A percentile compares a stretch with the other conserved stretches of the same genome.
phyloP scores from a whole-genome alignment of 1,140 invertebrate species.

The Luehdorfia chinensis region DNA sequence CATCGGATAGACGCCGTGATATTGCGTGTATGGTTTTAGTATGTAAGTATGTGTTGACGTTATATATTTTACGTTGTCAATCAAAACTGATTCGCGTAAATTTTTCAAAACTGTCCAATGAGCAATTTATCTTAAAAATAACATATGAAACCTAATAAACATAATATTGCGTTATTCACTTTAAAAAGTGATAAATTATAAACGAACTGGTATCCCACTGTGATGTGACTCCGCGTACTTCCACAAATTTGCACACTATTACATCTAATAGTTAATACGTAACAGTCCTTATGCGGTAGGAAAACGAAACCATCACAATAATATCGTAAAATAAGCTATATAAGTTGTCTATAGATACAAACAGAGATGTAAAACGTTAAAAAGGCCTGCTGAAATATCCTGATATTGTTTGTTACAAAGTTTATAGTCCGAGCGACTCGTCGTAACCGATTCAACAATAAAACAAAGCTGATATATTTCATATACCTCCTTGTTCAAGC shows the following conservation, averaged over 20 bases:
- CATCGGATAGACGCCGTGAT: not conserved
- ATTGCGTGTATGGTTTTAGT: too few relatives aligned
- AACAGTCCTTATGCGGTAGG: slow-evolving; percentile 73
- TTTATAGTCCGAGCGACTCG: slow-evolving; percentile 68
- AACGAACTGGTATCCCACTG: slow-evolving; percentile 41
- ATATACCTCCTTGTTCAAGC: slow-evolving; percentile 52
- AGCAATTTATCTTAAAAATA: slow-evolving; percentile 46
- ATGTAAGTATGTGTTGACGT: too few relatives aligned
- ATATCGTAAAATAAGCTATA: slow-evolving; percentile 75
- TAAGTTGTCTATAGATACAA: slow-evolving; percentile 68
- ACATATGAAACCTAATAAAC: slow-evolving; percentile 51
- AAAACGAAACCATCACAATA: slow-evolving; percentile 75
- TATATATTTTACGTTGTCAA: slow-evolving; percentile 4
- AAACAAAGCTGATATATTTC: slow-evolving; percentile 53
- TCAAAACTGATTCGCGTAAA: slow-evolving; percentile 39
- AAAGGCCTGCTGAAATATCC: slow-evolving; percentile 37
- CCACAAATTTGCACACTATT: slow-evolving; percentile 60
- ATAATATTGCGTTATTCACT: slow-evolving; percentile 58
- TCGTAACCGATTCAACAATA: slow-evolving; percentile 27
- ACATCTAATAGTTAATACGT: slow-evolving; percentile 65
- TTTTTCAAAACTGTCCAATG: slow-evolving; percentile 68
- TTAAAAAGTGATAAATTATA: slow-evolving; percentile 52
- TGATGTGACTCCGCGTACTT: slow-evolving; percentile 54
- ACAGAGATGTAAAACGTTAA: slow-evolving; percentile 68
- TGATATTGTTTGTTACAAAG: slow-evolving; percentile 27